phyloP scores from a whole-genome alignment of 2,888 invertebrate genomes.

The Ecdyonurus torrentis region DNA sequence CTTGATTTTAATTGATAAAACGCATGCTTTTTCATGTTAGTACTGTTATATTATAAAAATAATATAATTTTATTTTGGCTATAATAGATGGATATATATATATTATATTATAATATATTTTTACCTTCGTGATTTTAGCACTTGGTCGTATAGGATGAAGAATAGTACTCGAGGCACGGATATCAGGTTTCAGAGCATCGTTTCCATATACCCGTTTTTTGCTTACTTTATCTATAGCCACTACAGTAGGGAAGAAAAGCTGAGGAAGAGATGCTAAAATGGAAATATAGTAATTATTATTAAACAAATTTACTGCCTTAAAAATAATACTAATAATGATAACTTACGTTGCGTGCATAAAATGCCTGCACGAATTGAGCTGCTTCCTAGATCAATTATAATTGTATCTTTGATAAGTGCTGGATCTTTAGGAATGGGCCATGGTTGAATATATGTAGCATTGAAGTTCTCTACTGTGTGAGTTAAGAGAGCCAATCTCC shows the following conservation, averaged over 20 bases:
- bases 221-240: constrained; percentile 25
- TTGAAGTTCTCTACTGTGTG: constrained; percentile 27
- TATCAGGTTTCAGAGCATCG: constrained; percentile 27
- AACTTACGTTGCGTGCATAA: constrained; percentile 29
- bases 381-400: constrained; percentile 36
- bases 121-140: constrained; percentile 29
- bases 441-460: constrained; percentile 31
- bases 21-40: too few species aligned
- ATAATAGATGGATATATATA: too few species aligned
- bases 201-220: constrained; percentile 25
- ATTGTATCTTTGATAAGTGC: constrained; percentile 27
- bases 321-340: constrained; percentile 4
- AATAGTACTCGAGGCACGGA: constrained; percentile 23
- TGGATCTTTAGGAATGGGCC: constrained; percentile 21
- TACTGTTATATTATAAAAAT: too few species aligned
- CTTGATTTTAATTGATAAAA: too few species aligned
- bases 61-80: too few species aligned
- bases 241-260: constrained; percentile 35
- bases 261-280: constrained; percentile 32
- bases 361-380: constrained; percentile 36
- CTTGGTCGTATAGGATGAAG: constrained; percentile 28
- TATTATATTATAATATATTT: too few species aligned
- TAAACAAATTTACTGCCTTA: too few species aligned
- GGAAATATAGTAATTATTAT: background rate
- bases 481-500: constrained; percentile 32